Evolutionary conservation across 2,113 vertebrate species (phyloP), one percentile per base, ranked within the genome.

Genomic region (Sylvicapra grimmia): DNA sequence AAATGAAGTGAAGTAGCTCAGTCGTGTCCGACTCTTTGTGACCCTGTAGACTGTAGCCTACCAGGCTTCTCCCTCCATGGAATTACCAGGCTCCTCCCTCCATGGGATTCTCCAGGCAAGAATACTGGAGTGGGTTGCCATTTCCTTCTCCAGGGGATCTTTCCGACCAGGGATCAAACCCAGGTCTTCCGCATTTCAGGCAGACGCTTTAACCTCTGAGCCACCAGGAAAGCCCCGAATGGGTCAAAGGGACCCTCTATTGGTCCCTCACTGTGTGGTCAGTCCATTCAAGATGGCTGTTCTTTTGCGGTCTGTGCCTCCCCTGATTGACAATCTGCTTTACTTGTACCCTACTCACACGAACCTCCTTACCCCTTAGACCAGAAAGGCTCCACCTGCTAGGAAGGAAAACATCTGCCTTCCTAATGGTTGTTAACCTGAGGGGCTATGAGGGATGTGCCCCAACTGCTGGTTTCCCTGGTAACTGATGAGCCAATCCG

Each of bases 81-180:
- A 29, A 61, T 61, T 29, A 29, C 27, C 59, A 61, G 59, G 59
- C 59, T 61, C 59, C 27, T 61, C 61, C 59, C 13, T 31, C 61
- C 13, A 63, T 63, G 29, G 29, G 61, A 63, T 63, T 63, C 61
- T 63, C 61, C 61, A 63, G 29, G 14, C 61, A 63, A 63, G 61
- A 63, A 63, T 15, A 63, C 29, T 63, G 29, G 61, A 63, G 14
- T 63, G 61, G 6, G 61, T 63, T 63, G 29, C 29, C 13, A 31
- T 63, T 63, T 63, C 29, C 61, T 33, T 63, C 61, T 63, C 61
- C 14, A 63, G 29, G 61, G 61, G 61, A 33, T 63, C 61, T 33
- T 63, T 29, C 61, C 61, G 0, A 63, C 29, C 29, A 33, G 29
- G 61, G 29, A 63, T 33, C 1, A 0, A 63, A 63, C 14, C 1